phyloP scores from a whole-genome alignment of 2,888 invertebrate genomes.

The Polylopha cassiicola region DNA sequence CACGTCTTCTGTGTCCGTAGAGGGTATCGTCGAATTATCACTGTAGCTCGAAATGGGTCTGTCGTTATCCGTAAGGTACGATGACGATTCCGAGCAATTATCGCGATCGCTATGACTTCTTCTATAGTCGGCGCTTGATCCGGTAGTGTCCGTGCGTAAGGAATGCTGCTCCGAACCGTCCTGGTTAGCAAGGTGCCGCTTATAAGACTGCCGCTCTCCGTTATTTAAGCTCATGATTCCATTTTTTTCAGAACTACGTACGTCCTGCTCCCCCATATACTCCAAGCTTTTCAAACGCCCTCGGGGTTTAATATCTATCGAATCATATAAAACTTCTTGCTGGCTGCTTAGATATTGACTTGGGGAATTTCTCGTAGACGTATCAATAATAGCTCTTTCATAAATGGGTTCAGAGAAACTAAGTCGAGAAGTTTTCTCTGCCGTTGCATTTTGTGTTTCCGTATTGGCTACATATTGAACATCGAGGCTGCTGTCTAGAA shows the following conservation, averaged over 20 bases:
- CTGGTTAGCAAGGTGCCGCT: conserved; percentile 56
- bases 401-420: conserved; percentile 71
- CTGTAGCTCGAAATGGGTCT: conserved; percentile 72
- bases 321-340: conserved; percentile 67
- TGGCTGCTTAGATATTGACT: conserved; percentile 51
- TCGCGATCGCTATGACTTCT: conserved; percentile 70
- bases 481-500: conserved; percentile 59
- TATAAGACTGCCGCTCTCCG: conserved; percentile 60
- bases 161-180: conserved; percentile 69
- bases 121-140: conserved; percentile 64
- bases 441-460: conserved; percentile 34
- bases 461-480: conserved; percentile 57
- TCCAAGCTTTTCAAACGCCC: conserved; percentile 68
- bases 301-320: conserved; percentile 69
- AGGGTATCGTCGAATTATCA: conserved; percentile 72
- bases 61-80: conserved; percentile 70
- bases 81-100: conserved; percentile 73
- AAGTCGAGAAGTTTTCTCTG: conserved; percentile 52
- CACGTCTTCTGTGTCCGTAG: conserved; percentile 71
- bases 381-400: conserved; percentile 66
- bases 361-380: conserved; percentile 59
- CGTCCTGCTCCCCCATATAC: conserved; percentile 49
- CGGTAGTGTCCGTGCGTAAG: conserved; percentile 62
- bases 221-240: conserved; percentile 54
- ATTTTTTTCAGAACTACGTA: conserved; percentile 52